Base-by-base conservation (phyloP, 1,140 invertebrate species). In the Pygmarrhopalites habei region DNA sequence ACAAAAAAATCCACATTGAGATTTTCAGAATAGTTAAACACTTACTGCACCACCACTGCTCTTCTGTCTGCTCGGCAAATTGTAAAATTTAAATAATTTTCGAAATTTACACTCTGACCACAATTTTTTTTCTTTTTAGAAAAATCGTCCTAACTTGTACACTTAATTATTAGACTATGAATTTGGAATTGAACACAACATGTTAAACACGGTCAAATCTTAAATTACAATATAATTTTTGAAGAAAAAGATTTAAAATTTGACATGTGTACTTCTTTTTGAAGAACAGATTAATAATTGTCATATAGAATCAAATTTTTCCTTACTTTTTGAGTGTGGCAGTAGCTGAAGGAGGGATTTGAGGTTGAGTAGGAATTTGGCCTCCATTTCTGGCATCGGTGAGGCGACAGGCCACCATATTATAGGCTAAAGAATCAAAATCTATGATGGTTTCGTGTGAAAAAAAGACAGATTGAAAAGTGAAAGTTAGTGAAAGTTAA, bases 371-470 rank as follows among this genome's bases (percentile, higher is more conserved):
- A 78, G 85, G 81, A 81, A 84, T 78, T 81, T 86, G 81, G 78
- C 87, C 77, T 75, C 88, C 90, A 77, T 90, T 91, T 78, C 90
- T 85, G 71, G 89, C 83, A 77, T 95, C 91, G 72, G 90, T 90
- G 75, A 93, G 87, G 76, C 91, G 85, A 85, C 90, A 92, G 77
- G 91, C 88, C 81, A 95, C 92, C 90, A 94, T 92, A 81, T 92
- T 94, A 84, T 95, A 95, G 79, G 90, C 92, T 94, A 85, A 62
- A 68, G 62, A 64, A 64, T 64, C 62, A 64, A 64, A 64, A 60
- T 64, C 62, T 64, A 67, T 7, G 28, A 26, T 52, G 49, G 5
- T 35, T 35, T 15, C 25, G 28, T 29, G 23, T 28, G 28, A 52
- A 52, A 7, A 26, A 26, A 52, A 26, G 25, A 52, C 5, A 52